Base-by-base conservation (phyloP, 2,113 vertebrate species). In the Raphicerus campestris region DNA sequence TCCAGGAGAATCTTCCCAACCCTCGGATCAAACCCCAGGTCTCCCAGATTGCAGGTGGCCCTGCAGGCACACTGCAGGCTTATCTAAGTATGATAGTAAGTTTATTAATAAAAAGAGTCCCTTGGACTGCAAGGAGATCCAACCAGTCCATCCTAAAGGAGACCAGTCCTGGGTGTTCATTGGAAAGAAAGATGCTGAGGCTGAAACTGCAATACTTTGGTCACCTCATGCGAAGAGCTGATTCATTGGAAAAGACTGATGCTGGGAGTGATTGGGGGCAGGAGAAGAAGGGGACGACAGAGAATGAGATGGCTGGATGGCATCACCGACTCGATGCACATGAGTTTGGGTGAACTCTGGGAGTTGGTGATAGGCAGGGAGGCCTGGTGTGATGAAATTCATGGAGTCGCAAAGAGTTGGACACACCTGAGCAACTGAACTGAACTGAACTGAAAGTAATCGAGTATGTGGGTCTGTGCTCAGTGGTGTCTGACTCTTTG, bases 331-430 rank as follows among this genome's bases (percentile, higher is more conserved):
- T 63, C 7, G 0, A n/a, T 63, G 61, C 7, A n/a, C 15, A 19
- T n/a, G 32, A 63, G 61, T 63, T 2, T 17, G 61, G 32, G 32
- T 63, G 32, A n/a, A 63, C 61, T 63, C 61, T 8, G 3, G 32
- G 61, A 9, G 32, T 9, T 63, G 32, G 30, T n/a, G 61, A 63
- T 63, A 32, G 32, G n/a, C 30, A 63, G 32, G 32, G 61, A 63
- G 16, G 16, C 16, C 61, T 63, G 61, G 15, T 0, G 7, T n/a
- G 15, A 15, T 63, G 15, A 0, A 0, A 17, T n/a, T 63, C 30
- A 63, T n/a, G 30, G 30, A 32, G 61, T 16, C 0, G 7, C 61
- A 63, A 63, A 63, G 15, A n/a, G 30, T 16, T 4, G 1, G 61
- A 8, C 30, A 63, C 3, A 0, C n/a, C 30, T 63, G 61, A 63